Evolutionary conservation across 2,113 vertebrate species (phyloP), one percentile per base, ranked within the genome.

Genomic region (Canis aureus): DNA sequence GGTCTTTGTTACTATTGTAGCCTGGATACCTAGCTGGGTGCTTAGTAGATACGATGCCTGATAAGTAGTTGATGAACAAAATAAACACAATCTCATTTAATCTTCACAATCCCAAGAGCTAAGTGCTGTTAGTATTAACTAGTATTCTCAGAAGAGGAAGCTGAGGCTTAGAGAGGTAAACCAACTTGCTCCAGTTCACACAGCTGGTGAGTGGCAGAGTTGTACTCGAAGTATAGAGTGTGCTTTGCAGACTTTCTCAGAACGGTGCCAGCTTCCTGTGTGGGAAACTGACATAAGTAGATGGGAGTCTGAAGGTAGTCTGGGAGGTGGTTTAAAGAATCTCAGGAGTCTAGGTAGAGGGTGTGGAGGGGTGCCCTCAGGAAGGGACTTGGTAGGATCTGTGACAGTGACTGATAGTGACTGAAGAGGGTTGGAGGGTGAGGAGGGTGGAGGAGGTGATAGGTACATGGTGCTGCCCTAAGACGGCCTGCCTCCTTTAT

Each of bases 171-270:
- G 19, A 11, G 16, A 27, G 11, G 51, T 53, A 27, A 73, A 22
- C 4, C 11, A 1, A 25, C 59, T 9, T 79, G 76, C 60, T 60
- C 29, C 17, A 0, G 59, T 25, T 35, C 82, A 15, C n/a, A 51
- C n/a, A 38, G 87, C 43, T 8, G 53, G 80, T 29, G 74, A 49
- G n/a, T 0, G 3, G 43, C 78, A 20, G 32, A 82, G 95, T 43
- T 0, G 0, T 2, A 19, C 29, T 78, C 11, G 5, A 35, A 35
- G 73, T 25, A 27, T 25, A 7, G 11, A 1, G 27, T 43, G 2
- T 0, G 12, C 19, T 38, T n/a, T 23, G 11, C 53, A 22, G 1
- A 0, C 35, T 29, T 19, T 13, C n/a, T 38, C 38, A 60, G 92
- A 76, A 4, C 59, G 19, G 29, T 53, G 23, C 60, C 66, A 13